A percentile compares a stretch with the other conserved stretches of the same genome.
Evolutionary conservation across 2,797 vertebrate genomes (phyloP).

Genomic region (Balearica regulorum): DNA sequence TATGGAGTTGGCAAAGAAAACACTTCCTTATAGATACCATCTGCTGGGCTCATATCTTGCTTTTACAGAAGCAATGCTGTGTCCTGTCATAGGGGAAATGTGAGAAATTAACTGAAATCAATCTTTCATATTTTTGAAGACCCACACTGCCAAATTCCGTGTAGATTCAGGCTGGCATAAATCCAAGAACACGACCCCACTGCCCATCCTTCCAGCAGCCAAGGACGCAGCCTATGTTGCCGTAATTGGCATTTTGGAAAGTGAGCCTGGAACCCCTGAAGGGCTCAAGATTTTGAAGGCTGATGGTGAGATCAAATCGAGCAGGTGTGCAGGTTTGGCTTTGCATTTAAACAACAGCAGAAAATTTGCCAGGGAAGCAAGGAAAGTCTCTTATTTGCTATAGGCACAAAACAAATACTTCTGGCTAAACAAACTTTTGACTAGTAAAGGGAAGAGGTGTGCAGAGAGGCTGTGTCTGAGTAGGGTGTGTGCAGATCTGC

Average conservation of each 20-base stretch:
- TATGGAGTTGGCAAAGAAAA: conserved; percentile 35
- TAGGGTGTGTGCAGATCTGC: neutral
- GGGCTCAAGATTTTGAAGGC: neutral
- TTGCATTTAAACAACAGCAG: neutral
- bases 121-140: neutral
- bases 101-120: neutral
- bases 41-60: conserved; percentile 43
- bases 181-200: neutral
- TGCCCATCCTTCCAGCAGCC: neutral
- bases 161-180: neutral
- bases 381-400: neutral
- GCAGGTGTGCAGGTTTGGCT: neutral
- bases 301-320: neutral
- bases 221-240: neutral
- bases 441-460: neutral
- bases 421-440: neutral
- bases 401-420: neutral
- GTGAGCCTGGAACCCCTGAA: neutral
- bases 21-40: conserved; percentile 63
- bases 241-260: neutral
- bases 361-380: neutral
- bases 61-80: conserved; percentile 18
- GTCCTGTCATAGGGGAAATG: neutral
- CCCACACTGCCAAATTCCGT: neutral
- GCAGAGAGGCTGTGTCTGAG: neutral